Conservation (phyloP, 2,888 invertebrate species). For the Agriopis leucophaearia region DNA sequence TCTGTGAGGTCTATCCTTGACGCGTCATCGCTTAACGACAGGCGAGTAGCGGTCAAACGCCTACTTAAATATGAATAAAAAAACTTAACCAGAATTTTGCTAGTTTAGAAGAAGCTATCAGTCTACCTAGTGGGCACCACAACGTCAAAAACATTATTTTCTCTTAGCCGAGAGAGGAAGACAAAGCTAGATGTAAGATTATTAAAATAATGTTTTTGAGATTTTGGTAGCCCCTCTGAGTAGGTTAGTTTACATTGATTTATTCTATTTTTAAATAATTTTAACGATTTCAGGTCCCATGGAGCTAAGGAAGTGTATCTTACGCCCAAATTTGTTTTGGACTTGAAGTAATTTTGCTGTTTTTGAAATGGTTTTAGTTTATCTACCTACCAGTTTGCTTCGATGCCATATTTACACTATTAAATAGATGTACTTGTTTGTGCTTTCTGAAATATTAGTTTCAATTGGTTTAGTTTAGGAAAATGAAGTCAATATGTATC, state of each 20-base stretch:
- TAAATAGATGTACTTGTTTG: constrained; percentile 11
- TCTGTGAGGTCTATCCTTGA: too few species aligned
- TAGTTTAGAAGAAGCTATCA: too few species aligned
- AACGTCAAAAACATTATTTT: too few species aligned
- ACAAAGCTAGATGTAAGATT: too few species aligned
- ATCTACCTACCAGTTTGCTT: constrained; percentile 6
- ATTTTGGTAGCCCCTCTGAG: too few species aligned
- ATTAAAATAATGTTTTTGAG: too few species aligned
- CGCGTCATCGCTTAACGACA: too few species aligned
- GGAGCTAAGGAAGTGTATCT: constrained; percentile 41
- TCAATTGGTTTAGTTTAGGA: neutral
- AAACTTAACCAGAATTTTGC: too few species aligned
- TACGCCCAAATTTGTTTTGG: constrained; percentile 18
- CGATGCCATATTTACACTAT: constrained; percentile 25
- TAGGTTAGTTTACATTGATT: neutral
- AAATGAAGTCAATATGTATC: neutral
- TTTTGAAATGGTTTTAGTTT: neutral
- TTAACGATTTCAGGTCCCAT: constrained; percentile 58
- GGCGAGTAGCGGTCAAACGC: too few species aligned
- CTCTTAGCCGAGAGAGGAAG: too few species aligned
- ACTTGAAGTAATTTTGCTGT: constrained; percentile 29
- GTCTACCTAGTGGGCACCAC: too few species aligned
- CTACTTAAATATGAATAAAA: too few species aligned
- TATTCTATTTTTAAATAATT: constrained; percentile 27
- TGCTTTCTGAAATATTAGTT: constrained; percentile 1